A percentile compares a stretch with the other conserved stretches of the same genome.
Conservation (phyloP, 2,888 invertebrate genomes). For the Stegophylla sp. region DNA sequence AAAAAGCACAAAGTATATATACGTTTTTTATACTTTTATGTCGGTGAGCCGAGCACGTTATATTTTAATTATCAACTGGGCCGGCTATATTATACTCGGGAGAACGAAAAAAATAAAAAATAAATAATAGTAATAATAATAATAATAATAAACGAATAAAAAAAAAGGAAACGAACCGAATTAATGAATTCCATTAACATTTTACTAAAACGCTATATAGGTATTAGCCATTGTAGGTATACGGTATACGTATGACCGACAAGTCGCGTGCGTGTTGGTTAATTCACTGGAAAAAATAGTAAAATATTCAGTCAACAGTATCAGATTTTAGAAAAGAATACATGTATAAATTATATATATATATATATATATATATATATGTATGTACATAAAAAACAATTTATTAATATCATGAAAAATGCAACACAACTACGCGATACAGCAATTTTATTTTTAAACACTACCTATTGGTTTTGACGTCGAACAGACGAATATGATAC, state of each 20-base stretch:
- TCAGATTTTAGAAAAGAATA: conserved; percentile 43
- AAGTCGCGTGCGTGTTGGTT: conserved; percentile 42
- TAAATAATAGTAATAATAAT: not conserved
- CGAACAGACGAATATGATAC: not conserved
- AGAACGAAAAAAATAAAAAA: conserved; percentile 4
- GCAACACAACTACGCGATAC: not conserved
- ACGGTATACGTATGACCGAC: not conserved
- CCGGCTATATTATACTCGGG: not conserved
- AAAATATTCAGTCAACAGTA: conserved; percentile 8
- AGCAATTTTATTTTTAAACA: not conserved
- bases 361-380: no score
- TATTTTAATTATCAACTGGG: conserved; percentile 41
- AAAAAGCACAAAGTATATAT: not conserved
- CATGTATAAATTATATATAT: conserved; percentile 3
- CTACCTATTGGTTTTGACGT: conserved; percentile 3
- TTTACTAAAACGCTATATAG: conserved; percentile 40
- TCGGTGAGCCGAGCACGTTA: not conserved
- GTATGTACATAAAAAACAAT: not conserved
- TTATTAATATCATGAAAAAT: conserved; percentile 18
- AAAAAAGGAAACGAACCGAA: conserved; percentile 8
- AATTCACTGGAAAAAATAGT: conserved; percentile 1
- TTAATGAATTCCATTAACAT: conserved; percentile 54
- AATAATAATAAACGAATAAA: no score
- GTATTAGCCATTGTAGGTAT: not conserved
- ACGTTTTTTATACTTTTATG: no score